phyloP scores from a whole-genome alignment of 2,888 invertebrate genomes.

The Dryadula phaetusa region DNA sequence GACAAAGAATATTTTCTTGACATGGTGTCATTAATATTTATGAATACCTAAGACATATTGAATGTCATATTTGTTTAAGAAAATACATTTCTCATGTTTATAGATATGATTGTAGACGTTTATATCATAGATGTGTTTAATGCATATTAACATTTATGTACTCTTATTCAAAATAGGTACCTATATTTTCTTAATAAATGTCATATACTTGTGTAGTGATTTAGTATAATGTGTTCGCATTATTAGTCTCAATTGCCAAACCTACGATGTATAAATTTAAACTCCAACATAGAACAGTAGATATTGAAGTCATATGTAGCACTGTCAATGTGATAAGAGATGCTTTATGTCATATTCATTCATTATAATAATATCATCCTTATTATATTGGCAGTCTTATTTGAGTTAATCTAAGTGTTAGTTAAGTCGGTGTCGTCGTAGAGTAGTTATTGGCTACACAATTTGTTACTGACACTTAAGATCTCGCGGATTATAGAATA shows the following conservation, averaged over 20 bases:
- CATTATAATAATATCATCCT: not conserved
- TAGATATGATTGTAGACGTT: not conserved
- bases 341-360: not conserved
- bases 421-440: constrained; percentile 16
- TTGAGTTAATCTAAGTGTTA: constrained; percentile 5
- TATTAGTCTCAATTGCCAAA: constrained; percentile 21
- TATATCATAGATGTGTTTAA: not conserved
- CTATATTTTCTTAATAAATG: not conserved
- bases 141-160: not conserved
- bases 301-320: not conserved
- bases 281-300: not conserved
- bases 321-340: not conserved
- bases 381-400: not conserved
- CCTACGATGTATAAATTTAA: not conserved
- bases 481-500: not conserved
- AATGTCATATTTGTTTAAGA: not conserved
- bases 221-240: not conserved
- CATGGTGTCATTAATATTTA: not conserved
- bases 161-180: not conserved
- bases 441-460: not conserved
- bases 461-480: not conserved
- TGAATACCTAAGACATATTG: not conserved
- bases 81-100: not conserved
- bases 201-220: not conserved
- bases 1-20: not conserved